These are phyloP conservation scores for Podocnemis expansa DNA, from an alignment of 2,113 vertebrate genomes.

Conservation along the genomic window DNA sequence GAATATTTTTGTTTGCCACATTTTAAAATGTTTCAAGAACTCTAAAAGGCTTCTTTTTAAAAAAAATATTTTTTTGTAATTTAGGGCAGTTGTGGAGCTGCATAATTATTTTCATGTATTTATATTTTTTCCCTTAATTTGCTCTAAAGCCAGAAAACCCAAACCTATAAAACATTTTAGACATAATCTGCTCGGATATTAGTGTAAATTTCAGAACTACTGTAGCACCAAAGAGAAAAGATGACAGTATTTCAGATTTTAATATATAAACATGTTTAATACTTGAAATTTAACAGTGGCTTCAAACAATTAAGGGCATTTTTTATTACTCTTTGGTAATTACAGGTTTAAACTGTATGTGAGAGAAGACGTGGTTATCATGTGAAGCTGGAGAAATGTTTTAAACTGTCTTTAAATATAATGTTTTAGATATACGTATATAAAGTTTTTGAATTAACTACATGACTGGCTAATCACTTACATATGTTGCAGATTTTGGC, in stretches of 20 bases:
- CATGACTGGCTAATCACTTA: slow-evolving; percentile 23
- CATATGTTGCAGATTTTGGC: neutral
- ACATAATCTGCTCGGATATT: neutral
- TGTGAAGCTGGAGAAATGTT: slow-evolving; percentile 43
- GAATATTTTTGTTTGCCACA: neutral
- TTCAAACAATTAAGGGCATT: slow-evolving; percentile 3
- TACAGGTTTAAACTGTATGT: slow-evolving; percentile 1
- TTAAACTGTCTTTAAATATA: slow-evolving; percentile 29
- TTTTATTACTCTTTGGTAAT: neutral
- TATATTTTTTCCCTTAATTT: neutral
- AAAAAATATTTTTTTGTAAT: neutral
- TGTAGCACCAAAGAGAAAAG: neutral
- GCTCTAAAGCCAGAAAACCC: neutral
- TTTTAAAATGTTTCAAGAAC: neutral
- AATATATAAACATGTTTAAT: neutral
- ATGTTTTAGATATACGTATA: neutral
- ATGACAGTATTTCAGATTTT: neutral
- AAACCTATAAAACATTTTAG: neutral
- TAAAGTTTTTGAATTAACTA: slow-evolving; percentile 27
- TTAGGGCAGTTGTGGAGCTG: neutral
- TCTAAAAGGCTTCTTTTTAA: neutral
- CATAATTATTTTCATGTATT: neutral
- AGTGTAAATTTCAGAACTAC: neutral
- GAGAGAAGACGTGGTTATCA: slow-evolving; percentile 23
- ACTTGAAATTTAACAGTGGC: slow-evolving; percentile 23